Evolutionary conservation across 2,113 vertebrate species (phyloP).

Genomic region (Papio anubis): DNA sequence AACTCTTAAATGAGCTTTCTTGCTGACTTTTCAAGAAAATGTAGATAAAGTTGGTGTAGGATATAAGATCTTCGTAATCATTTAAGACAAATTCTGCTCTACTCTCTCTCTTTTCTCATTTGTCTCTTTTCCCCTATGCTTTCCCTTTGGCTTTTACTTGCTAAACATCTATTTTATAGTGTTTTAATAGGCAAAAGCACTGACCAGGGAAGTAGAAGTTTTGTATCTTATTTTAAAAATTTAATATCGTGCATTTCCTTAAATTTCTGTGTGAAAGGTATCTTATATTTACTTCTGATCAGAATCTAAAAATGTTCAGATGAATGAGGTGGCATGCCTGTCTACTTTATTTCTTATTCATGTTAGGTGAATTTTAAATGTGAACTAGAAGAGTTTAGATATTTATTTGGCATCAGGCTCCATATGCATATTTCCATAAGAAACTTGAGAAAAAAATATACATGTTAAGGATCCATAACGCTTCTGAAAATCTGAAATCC

Average conservation of each 20-base stretch:
- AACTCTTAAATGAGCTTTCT: not conserved
- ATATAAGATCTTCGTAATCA: not conserved
- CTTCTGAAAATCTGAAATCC: not conserved
- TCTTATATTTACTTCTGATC: conserved; percentile 1
- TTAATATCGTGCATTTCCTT: too few species aligned
- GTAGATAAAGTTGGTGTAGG: not conserved
- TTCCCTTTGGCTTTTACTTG: conserved; percentile 1
- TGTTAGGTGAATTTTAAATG: not conserved
- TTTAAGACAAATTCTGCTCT: not conserved
- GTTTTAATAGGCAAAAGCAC: not conserved
- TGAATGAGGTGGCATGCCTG: not conserved
- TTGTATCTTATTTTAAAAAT: not conserved
- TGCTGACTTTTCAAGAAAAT: not conserved
- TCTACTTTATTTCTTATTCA: not conserved
- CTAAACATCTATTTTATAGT: not conserved
- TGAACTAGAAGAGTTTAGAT: not conserved
- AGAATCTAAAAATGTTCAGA: conserved; percentile 14
- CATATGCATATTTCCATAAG: not conserved
- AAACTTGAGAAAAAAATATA: not conserved
- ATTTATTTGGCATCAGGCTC: not conserved
- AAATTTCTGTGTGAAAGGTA: not conserved
- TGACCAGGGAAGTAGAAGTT: not conserved
- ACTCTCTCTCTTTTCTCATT: not conserved
- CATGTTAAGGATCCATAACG: not conserved
- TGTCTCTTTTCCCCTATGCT: not conserved